phyloP scores from a whole-genome alignment of 2,113 vertebrate genomes.

The Alligator mississippiensis region DNA sequence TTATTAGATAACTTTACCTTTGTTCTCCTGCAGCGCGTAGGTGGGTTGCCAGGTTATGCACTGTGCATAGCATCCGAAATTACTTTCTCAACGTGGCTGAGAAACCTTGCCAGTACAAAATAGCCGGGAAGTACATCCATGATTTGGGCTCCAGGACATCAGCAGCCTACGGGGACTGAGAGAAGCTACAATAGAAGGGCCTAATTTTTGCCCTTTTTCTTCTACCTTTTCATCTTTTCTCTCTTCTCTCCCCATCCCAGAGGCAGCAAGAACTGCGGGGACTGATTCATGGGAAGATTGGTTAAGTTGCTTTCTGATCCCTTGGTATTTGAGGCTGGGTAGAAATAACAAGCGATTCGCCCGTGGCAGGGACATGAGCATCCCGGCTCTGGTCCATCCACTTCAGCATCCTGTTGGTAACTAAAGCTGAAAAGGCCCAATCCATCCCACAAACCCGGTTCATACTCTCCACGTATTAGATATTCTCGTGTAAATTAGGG shows the following conservation, averaged over 20 bases:
- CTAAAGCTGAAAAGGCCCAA: not conserved
- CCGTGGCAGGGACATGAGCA: too few relatives aligned
- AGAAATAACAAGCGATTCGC: too few relatives aligned
- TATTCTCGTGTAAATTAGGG: not conserved
- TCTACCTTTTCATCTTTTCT: not conserved
- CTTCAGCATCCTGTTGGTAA: not conserved
- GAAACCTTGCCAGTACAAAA: not conserved
- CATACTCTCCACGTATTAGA: not conserved
- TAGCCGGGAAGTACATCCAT: not conserved
- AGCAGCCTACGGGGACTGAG: not conserved
- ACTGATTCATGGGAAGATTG: too few relatives aligned
- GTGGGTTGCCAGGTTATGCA: constrained; percentile 46
- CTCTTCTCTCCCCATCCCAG: fast-evolving
- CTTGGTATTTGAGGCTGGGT: too few relatives aligned
- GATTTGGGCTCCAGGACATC: not conserved
- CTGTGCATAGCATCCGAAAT: not conserved
- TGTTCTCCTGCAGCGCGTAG: fast-evolving
- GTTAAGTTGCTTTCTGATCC: too few relatives aligned
- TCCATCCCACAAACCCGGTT: not conserved
- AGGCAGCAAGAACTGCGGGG: not conserved
- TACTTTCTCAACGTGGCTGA: not conserved
- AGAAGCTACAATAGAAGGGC: not conserved
- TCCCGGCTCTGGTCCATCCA: fast-evolving
- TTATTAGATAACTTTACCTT: constrained; percentile 19
- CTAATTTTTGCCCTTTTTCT: not conserved